phyloP scores from a whole-genome alignment of 2,888 invertebrate species.

The Melipona bicolor region DNA sequence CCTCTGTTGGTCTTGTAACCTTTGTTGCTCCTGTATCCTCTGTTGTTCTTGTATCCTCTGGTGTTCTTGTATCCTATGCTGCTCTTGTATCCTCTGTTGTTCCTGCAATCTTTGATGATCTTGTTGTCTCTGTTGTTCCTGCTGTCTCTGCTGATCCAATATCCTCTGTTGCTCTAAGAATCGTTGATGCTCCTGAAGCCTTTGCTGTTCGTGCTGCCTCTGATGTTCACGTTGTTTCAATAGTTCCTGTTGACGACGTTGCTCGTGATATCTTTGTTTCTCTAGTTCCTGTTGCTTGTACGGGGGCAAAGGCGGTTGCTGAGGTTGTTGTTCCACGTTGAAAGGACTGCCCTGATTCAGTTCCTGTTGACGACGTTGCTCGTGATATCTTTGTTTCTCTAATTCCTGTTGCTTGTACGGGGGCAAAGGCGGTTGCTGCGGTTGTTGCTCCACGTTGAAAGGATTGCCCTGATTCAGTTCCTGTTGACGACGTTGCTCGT shows the following conservation, averaged over 20 bases:
- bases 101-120: slow-evolving; percentile 74
- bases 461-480: slow-evolving; percentile 51
- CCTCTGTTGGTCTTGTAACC: slow-evolving; percentile 73
- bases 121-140: slow-evolving; percentile 78
- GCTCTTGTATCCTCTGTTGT: slow-evolving; percentile 74
- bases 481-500: slow-evolving; percentile 80
- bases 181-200: slow-evolving; percentile 75
- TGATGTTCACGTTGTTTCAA: slow-evolving; percentile 76
- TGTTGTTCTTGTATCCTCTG: slow-evolving; percentile 72
- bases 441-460: slow-evolving; percentile 66
- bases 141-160: slow-evolving; percentile 70
- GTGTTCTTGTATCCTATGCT: slow-evolving; percentile 76
- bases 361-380: slow-evolving; percentile 79
- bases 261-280: slow-evolving; percentile 75
- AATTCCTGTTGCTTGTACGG: slow-evolving; percentile 74
- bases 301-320: slow-evolving; percentile 57
- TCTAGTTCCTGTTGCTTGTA: slow-evolving; percentile 75
- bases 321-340: slow-evolving; percentile 63
- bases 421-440: slow-evolving; percentile 58
- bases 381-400: slow-evolving; percentile 75
- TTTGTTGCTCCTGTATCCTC: slow-evolving; percentile 74
- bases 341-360: slow-evolving; percentile 61
- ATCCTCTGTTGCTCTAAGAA: slow-evolving; percentile 73
- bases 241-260: slow-evolving; percentile 80
- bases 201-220: slow-evolving; percentile 79